Base-by-base conservation (phyloP, 1,140 invertebrate species). In the Branchinecta lynchi region DNA sequence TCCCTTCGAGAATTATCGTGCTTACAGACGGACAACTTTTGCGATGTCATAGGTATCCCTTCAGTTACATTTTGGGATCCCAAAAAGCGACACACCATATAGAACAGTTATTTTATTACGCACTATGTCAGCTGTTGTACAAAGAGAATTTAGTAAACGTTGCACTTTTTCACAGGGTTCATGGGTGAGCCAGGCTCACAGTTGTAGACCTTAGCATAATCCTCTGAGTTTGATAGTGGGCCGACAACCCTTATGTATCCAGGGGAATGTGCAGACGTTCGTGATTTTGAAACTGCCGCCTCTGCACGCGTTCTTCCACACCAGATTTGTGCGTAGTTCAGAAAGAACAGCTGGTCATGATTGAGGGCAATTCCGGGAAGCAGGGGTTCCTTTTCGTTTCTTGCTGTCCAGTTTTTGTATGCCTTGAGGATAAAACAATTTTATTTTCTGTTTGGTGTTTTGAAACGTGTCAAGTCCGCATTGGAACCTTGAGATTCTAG, bases 261-360 rank as follows among this genome's bases (percentile, higher is more conserved):
- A 0, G 95, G 94, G 10, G 93, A 93, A 77, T 98, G 96, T 8
- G 95, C 93, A 7, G 93, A 93, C 10, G 93, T 95, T 46, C 93
- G 85, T 67, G 98, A 86, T 81, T 96, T 96, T 43, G 89, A 93
- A 3, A 95, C 79, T 66, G 95, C 93, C 75, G 97, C 94, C 80
- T 98, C 93, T 7, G 92, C 92, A 73, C 93, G 83, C 92, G 96
- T 96, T 0, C 91, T 89, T 7, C 95, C 95, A 77, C 95, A 98
- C 95, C 95, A 98, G 66, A 98, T 97, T 82, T 90, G 83, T 10
- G 90, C 90, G 77, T 92, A 93, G 77, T 92, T 93, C 3, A 93
- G 81, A 76, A 92, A 93, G 78, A 93, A 93, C 7, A 93, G 79
- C 77, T 93, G 90, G 78, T 92, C 87, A 74, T 93, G 89, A 1